Conservation (phyloP, 2,797 vertebrate species). For the Brachyrhaphis roseni region DNA sequence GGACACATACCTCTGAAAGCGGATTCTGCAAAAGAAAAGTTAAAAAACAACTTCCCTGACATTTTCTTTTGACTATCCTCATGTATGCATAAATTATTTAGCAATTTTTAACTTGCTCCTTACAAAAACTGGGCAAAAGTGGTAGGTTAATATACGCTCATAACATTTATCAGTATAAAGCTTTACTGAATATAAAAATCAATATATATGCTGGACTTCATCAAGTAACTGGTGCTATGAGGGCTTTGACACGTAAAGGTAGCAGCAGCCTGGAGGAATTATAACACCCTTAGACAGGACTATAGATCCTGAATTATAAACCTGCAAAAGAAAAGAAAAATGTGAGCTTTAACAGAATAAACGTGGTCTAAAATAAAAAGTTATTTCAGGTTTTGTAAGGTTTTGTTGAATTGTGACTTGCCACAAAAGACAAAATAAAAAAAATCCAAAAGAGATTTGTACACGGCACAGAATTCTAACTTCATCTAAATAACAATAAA, state of each 20-base stretch:
- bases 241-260: background rate
- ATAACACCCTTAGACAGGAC: background rate
- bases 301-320: constrained; percentile 12
- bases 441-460: background rate
- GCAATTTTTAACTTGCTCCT: constrained; percentile 1
- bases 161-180: constrained; percentile 21
- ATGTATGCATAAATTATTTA: constrained; percentile 8
- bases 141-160: constrained; percentile 24
- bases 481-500: background rate
- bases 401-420: background rate
- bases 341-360: background rate
- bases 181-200: constrained; percentile 36
- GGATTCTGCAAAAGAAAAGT: background rate
- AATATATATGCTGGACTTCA: constrained; percentile 27
- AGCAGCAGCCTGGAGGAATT: constrained; percentile 11
- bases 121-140: constrained; percentile 1
- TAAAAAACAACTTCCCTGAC: background rate
- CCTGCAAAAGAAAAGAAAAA: constrained; percentile 29
- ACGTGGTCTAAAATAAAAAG: background rate
- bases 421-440: background rate
- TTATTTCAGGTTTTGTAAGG: background rate
- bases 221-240: constrained; percentile 30
- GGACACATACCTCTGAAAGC: background rate
- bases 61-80: constrained; percentile 18
- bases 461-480: background rate